Conservation (phyloP, 30 jellyfish, hydroid and myxozoan genomes). For the Hydractinia symbiolongicarpus region DNA sequence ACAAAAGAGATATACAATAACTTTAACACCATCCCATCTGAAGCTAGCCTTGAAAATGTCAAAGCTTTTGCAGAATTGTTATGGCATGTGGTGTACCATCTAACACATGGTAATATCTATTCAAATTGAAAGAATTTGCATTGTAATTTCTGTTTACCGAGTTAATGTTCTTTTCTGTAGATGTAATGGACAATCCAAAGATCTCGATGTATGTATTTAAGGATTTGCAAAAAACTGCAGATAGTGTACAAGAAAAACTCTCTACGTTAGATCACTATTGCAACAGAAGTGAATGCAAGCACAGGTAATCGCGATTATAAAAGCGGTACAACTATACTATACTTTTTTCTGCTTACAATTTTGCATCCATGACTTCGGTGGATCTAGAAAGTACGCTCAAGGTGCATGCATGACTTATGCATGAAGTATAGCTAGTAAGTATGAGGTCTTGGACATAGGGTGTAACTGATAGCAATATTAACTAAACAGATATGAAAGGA, state of each 20-base stretch:
- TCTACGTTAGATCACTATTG: conserved; percentile 13
- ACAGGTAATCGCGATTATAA: not conserved
- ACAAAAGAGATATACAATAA: conserved; percentile 33
- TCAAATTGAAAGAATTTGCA: not conserved
- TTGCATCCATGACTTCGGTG: no score
- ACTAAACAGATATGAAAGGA: no score
- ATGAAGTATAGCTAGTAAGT: no score
- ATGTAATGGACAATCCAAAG: conserved; percentile 35
- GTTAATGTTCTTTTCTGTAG: not conserved
- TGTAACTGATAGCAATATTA: no score
- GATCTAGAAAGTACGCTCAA: no score
- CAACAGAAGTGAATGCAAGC: conserved; percentile 15
- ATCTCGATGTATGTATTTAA: conserved; percentile 15
- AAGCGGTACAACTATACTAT: no score
- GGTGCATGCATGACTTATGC: no score
- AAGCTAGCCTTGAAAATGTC: conserved; percentile 37
- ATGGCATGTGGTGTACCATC: conserved; percentile 74
- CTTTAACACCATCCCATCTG: conserved; percentile 33
- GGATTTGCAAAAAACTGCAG: conserved; percentile 21
- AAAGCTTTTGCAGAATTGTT: conserved; percentile 74
- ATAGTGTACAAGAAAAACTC: not conserved
- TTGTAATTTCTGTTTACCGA: not conserved
- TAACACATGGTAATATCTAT: conserved; percentile 43
- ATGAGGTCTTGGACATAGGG: no score
- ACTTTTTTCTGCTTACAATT: no score